Base-by-base conservation (phyloP, 1,140 invertebrate species). In the Scaptodrosophila lebanonensis region DNA sequence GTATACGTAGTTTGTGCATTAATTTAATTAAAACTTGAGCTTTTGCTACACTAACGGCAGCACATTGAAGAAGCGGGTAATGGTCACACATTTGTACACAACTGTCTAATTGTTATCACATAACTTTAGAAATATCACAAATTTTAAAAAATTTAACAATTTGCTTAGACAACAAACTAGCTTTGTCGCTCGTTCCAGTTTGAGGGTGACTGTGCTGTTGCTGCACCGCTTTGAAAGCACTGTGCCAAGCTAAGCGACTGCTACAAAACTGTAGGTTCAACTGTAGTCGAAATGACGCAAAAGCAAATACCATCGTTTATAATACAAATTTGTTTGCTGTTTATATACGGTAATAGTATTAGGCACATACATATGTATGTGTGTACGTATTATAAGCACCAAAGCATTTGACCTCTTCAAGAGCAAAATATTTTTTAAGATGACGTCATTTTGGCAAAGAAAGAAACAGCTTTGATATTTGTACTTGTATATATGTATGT, bases 31-130 rank as follows among this genome's bases (percentile, higher is more conserved):
- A 27, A 47, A 22, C 17, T n/a, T 20, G 25, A 44, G 38, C 44
- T 66, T 56, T 39, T 56, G 50, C 52, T 64, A 68, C 52, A 57
- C 32, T 54, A 61, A 68, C 36, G 64, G 44, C 47, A 29, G 30
- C 50, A 48, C 27, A 5, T 8, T 20, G 18, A 13, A 40, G 17
- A 48, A 52, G 44, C 57, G 57, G 48, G 50, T 47, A 49, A 48
- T 61, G 71, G 54, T 16, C 12, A 32, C 5, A 49, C 11, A 22
- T 8, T 47, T 33, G 16, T 32, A 40, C 57, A 27, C 15, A 18
- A 45, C 17, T 16, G 12, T n/a, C n/a, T n/a, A n/a, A n/a, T n/a
- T n/a, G n/a, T n/a, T n/a, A n/a, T n/a, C n/a, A n/a, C n/a, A n/a
- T n/a, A n/a, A n/a, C n/a, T n/a, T n/a, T n/a, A n/a, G n/a, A n/a